These are phyloP conservation scores for Bryconaethiops microstoma DNA, from an alignment of 2,797 vertebrate genomes.

Conservation along the genomic window DNA sequence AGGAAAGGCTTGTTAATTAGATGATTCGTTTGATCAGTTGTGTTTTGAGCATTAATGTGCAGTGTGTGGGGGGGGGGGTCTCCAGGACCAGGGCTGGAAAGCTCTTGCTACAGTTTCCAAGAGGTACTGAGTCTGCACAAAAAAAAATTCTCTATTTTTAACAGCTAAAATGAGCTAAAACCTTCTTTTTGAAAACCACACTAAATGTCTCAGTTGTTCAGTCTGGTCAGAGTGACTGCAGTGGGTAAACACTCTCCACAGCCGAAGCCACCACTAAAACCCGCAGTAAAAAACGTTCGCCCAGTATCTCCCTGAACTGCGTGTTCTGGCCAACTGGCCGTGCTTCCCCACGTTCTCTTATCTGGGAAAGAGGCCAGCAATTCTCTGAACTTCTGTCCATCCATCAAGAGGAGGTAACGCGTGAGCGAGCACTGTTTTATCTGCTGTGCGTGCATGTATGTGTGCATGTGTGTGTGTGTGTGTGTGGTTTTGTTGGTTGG, in stretches of 20 bases:
- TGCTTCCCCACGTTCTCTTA: conserved; percentile 24
- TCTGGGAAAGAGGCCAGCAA: conserved; percentile 44
- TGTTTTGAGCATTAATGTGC: too few relatives aligned
- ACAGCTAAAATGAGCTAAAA: too few relatives aligned
- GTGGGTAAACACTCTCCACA: not conserved
- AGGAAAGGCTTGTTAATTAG: too few relatives aligned
- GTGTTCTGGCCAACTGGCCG: conserved; percentile 38
- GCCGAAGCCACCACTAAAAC: not conserved
- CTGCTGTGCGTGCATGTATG: not conserved
- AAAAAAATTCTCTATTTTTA: too few relatives aligned
- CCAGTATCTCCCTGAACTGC: conserved; percentile 39
- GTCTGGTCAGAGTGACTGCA: not conserved
- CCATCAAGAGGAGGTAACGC: conserved; percentile 38
- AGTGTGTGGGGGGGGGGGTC: too few relatives aligned
- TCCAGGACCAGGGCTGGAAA: too few relatives aligned
- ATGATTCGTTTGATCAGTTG: too few relatives aligned
- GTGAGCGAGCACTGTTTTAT: conserved; percentile 42
- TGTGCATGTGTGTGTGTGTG: not conserved
- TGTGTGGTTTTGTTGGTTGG: not conserved
- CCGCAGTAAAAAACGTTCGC: conserved; percentile 12
- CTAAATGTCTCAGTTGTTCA: too few relatives aligned
- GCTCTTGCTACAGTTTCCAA: too few relatives aligned
- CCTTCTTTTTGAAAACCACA: too few relatives aligned
- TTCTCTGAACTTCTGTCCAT: conserved; percentile 48
- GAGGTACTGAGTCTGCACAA: too few relatives aligned